Evolutionary conservation across 2,888 invertebrate species (phyloP), one percentile per base, ranked within the genome.

Genomic region (Mechanitis mazaeus): DNA sequence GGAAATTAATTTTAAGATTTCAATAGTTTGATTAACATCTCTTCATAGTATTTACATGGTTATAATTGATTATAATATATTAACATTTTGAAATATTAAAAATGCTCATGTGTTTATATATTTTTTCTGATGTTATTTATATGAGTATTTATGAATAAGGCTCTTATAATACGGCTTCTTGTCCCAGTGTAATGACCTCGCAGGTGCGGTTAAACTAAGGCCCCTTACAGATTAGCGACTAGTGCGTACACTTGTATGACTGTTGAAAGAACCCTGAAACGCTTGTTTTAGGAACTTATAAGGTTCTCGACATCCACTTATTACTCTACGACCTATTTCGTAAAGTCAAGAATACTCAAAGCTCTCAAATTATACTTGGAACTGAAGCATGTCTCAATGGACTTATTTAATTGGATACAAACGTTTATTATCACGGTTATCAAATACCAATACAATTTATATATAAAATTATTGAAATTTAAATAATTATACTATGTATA

Each of bases 151-250:
- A 50, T 50, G 31, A 50, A 31, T 50, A 50, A 50, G 31, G n/a
- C 6, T 12, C 6, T 31, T 31, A 50, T 31, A 50, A 31, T 50
- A 50, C 11, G 50, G 50, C 50, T 50, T 50, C 50, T 50, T 50
- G 50, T 50, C 6, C 50, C 28, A 50, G 50, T 50, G 50, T 50
- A 50, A 50, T n/a, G 50, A 50, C 50, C 50, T 50, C 42, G 38
- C 47, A 50, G 50, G 50, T 50, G 50, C 50, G 50, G 50, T 50
- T 50, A 50, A 50, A 31, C 50, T 50, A 31, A 50, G 31, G 31
- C 50, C 7, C 7, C 7, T 7, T 50, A 9, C 31, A 31, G 31
- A 28, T 50, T 50, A 50, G 28, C 31, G 31, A 50, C 7, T 20
- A 20, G 20, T 31, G 31, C 50, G 28, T 50, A 50, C 31, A 50